These are phyloP conservation scores for Drosophila cardini DNA, from an alignment of 1,140 invertebrate species.

Conservation along the genomic window DNA sequence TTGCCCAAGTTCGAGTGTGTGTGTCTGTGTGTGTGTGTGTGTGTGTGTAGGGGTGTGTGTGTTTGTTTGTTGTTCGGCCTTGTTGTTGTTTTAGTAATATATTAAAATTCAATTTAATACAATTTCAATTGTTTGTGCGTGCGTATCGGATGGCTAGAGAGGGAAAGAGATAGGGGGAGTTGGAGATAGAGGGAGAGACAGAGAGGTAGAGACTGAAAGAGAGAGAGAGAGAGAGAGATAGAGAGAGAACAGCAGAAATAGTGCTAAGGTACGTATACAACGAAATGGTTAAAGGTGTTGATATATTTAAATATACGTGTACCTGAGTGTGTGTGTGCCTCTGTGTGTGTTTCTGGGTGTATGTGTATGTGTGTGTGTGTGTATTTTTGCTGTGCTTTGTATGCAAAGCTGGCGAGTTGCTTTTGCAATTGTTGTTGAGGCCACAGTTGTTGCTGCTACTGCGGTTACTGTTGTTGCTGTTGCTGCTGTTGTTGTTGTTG, in stretches of 20 bases:
- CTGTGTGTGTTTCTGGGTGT: constrained; percentile 5
- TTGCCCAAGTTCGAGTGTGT: constrained; percentile 15
- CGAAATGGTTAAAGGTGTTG: constrained; percentile 64
- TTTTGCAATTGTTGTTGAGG: constrained; percentile 41
- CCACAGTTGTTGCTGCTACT: constrained; percentile 38
- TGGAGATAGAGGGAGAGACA: not conserved
- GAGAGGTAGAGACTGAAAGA: not conserved
- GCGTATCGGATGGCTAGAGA: constrained; percentile 16
- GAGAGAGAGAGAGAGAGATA: not conserved
- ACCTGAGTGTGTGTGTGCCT: constrained; percentile 2
- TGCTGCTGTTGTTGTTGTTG: constrained; percentile 41
- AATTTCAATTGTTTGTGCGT: constrained; percentile 79
- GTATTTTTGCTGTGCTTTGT: constrained; percentile 64
- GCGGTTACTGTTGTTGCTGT: not conserved
- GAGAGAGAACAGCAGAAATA: not conserved
- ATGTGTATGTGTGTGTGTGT: not conserved
- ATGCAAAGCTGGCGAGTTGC: constrained; percentile 69
- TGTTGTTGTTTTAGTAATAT: constrained; percentile 70
- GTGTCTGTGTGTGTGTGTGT: not conserved
- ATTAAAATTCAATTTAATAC: constrained; percentile 82
- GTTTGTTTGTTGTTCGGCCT: constrained; percentile 29
- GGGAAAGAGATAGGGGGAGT: not conserved
- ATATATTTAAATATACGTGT: constrained; percentile 19
- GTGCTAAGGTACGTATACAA: constrained; percentile 15
- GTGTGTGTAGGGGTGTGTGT: constrained; percentile 9